A percentile compares a stretch with the other conserved stretches of the same genome.
Evolutionary conservation across 2,113 vertebrate species (phyloP).

Genomic region (Ariopsis seemanni): DNA sequence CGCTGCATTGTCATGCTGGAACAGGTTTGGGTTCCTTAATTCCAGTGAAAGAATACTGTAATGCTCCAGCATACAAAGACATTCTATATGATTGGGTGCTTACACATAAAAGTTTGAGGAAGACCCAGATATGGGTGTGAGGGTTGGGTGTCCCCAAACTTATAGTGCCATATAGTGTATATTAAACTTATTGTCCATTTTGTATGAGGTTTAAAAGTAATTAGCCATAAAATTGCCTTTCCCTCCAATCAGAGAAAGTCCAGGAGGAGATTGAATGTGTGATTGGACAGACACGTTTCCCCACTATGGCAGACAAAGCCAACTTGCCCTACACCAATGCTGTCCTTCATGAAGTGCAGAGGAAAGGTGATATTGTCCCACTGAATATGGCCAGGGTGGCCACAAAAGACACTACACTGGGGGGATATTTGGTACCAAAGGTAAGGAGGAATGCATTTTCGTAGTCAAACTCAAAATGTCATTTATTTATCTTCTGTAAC

Average conservation of each 20-base stretch:
- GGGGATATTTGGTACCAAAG: constrained; percentile 68
- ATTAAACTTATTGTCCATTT: not conserved
- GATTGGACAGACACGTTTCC: constrained; percentile 56
- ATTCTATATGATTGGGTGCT: too few species aligned
- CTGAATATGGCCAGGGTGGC: constrained; percentile 62
- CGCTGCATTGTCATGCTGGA: too few species aligned
- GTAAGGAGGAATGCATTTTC: constrained; percentile 43
- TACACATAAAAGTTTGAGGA: too few species aligned
- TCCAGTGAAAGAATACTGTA: not conserved
- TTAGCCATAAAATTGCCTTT: not conserved
- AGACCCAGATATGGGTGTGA: not conserved
- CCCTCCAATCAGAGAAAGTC: constrained; percentile 43
- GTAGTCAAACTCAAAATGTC: not conserved
- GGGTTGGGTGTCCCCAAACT: not conserved
- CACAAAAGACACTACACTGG: constrained; percentile 48
- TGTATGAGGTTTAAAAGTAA: not conserved
- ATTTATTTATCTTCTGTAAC: not conserved
- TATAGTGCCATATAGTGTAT: not conserved
- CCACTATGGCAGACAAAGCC: constrained; percentile 61
- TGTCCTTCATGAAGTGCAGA: constrained; percentile 73
- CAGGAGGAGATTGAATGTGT: constrained; percentile 61
- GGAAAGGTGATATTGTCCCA: constrained; percentile 68
- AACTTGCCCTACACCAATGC: constrained; percentile 73
- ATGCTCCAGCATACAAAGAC: too few species aligned
- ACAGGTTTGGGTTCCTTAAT: too few species aligned